A percentile compares a stretch with the other conserved stretches of the same genome.
Evolutionary conservation across 1,140 invertebrate species (phyloP).

Genomic region (Drosophila ambigua): DNA sequence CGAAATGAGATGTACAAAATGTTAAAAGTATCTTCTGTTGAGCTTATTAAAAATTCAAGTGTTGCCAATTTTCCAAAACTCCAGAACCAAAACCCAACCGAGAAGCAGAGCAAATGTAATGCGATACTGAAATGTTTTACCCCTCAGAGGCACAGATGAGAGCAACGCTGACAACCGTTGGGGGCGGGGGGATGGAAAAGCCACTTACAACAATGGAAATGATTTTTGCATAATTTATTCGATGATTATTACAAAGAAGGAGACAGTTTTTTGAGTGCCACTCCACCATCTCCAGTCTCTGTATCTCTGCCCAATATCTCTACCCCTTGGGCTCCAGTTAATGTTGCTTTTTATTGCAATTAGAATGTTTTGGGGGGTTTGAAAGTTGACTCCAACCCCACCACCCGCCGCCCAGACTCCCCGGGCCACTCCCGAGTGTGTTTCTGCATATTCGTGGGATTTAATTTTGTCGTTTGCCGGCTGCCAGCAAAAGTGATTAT

Average conservation of each 20-base stretch:
- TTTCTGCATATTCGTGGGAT: constrained; percentile 71
- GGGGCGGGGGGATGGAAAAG: constrained; percentile 38
- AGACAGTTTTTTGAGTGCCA: constrained; percentile 53
- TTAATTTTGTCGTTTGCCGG: constrained; percentile 50
- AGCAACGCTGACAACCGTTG: constrained; percentile 10
- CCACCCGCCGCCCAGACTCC: constrained; percentile 9
- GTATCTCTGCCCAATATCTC: background rate
- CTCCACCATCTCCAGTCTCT: background rate
- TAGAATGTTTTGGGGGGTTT: constrained; percentile 67
- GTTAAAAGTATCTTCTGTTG: constrained; percentile 15
- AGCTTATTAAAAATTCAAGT: constrained; percentile 72
- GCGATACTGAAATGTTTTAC: constrained; percentile 48
- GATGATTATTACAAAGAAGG: constrained; percentile 74
- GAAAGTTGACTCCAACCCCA: constrained; percentile 29
- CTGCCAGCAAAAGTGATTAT: constrained; percentile 74
- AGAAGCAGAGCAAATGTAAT: constrained; percentile 43
- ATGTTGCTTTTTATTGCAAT: constrained; percentile 79
- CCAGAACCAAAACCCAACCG: background rate
- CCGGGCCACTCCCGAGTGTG: constrained; percentile 40
- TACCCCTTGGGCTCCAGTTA: constrained; percentile 25
- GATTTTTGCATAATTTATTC: constrained; percentile 81
- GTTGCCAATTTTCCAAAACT: constrained; percentile 52
- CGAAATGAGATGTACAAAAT: constrained; percentile 27
- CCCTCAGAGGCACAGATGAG: constrained; percentile 18
- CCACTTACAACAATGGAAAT: constrained; percentile 79